Percentiles rank a stretch among this genome's conserved stretches.
Conservation (phyloP, 2,797 vertebrate species). For the Urosaurus nigricauda region DNA sequence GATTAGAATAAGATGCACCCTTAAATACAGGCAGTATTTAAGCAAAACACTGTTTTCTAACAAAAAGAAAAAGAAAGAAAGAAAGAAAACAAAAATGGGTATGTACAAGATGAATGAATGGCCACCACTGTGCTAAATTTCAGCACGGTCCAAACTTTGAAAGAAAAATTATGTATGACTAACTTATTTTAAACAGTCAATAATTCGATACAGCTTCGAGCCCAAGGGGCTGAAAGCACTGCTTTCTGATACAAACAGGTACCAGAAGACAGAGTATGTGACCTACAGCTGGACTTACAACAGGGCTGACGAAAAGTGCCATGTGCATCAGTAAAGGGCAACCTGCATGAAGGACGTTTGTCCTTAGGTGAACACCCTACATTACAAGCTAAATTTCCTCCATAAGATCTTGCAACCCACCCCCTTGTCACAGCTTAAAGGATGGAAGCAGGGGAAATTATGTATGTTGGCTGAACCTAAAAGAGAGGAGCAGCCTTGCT, state of each 20-base stretch:
- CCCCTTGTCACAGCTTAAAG: not conserved
- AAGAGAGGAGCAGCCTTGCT: not conserved
- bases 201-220: not conserved
- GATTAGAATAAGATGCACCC: not conserved
- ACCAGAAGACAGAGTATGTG: not conserved
- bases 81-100: no score
- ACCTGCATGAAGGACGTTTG: not conserved
- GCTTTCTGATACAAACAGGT: not conserved
- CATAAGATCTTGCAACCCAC: not conserved
- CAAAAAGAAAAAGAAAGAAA: not conserved
- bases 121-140: not conserved
- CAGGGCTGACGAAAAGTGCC: not conserved
- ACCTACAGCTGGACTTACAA: not conserved
- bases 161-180: not conserved
- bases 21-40: not conserved
- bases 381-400: not conserved
- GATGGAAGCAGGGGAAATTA: not conserved
- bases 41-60: conserved; percentile 5
- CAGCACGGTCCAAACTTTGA: no score
- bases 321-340: not conserved
- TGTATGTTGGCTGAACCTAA: not conserved
- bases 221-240: not conserved
- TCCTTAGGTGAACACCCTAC: not conserved
- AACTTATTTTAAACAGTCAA: not conserved
- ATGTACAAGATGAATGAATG: not conserved